Evolutionary conservation across 2,888 invertebrate species (phyloP).

Genomic region (Tenodera sinensis): DNA sequence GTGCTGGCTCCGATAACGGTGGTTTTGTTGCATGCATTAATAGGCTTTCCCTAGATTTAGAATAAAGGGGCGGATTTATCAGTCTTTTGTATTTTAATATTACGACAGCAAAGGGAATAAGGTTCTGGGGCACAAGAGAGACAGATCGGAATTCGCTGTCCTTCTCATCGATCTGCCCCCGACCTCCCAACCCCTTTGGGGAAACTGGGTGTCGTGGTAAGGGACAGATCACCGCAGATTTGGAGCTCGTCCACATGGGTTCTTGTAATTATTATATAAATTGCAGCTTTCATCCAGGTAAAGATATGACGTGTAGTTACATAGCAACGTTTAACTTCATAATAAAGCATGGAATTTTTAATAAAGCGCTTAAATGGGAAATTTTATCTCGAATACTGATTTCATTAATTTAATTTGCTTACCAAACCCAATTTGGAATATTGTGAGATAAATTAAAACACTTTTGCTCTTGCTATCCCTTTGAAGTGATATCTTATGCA

Average conservation of each 20-base stretch:
- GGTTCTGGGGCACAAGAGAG: background rate
- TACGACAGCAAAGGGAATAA: background rate
- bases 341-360: too few species aligned
- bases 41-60: background rate
- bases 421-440: too few species aligned
- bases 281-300: background rate
- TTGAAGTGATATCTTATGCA: too few species aligned
- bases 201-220: background rate
- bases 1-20: background rate
- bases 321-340: too few species aligned
- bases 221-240: background rate
- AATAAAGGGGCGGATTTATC: background rate
- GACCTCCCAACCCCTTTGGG: background rate
- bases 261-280: background rate
- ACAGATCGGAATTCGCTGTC: background rate
- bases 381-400: too few species aligned
- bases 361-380: too few species aligned
- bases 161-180: background rate
- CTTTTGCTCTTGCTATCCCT: too few species aligned
- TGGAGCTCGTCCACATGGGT: background rate
- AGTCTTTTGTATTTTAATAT: background rate
- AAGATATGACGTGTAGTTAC: background rate
- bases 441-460: too few species aligned
- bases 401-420: too few species aligned
- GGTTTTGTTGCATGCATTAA: background rate